A percentile compares a stretch with the other conserved stretches of the same genome.
phyloP scores from a whole-genome alignment of 2,797 vertebrate genomes.

The Gallirallus australis region DNA sequence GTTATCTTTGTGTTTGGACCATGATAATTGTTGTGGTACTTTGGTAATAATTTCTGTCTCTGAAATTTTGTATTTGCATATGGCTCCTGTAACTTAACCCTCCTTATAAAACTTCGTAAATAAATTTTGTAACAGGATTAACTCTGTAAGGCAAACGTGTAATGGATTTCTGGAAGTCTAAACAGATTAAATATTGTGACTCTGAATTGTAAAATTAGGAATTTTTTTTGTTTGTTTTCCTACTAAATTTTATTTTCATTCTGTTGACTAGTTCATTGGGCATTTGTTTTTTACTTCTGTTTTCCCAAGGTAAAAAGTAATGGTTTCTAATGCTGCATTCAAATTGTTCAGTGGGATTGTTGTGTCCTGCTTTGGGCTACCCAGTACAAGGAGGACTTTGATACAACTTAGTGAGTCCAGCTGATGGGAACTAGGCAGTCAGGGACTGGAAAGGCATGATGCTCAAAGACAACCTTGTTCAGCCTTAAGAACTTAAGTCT shows the following conservation, averaged over 20 bases:
- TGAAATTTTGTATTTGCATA: not conserved
- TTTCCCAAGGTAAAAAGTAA: not conserved
- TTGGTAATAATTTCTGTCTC: not conserved
- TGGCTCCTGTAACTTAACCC: not conserved
- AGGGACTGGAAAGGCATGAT: not conserved
- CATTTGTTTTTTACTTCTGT: not conserved
- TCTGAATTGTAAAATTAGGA: not conserved
- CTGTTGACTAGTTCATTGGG: not conserved
- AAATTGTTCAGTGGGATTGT: not conserved
- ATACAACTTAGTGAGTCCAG: not conserved
- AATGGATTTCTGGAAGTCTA: not conserved
- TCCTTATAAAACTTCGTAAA: not conserved
- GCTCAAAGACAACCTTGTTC: not conserved
- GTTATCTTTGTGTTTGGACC: not conserved
- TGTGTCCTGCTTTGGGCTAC: not conserved
- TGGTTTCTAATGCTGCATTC: not conserved
- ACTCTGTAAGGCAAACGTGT: not conserved
- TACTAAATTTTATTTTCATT: not conserved
- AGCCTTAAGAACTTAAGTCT: not conserved
- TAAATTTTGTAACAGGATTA: not conserved
- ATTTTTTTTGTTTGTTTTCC: not conserved
- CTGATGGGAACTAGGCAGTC: not conserved
- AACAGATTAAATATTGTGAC: not conserved
- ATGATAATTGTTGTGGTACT: not conserved
- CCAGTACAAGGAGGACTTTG: not conserved